Evolutionary conservation across 2,797 vertebrate species (phyloP), one percentile per base, ranked within the genome.

Genomic region (Selene dorsalis): DNA sequence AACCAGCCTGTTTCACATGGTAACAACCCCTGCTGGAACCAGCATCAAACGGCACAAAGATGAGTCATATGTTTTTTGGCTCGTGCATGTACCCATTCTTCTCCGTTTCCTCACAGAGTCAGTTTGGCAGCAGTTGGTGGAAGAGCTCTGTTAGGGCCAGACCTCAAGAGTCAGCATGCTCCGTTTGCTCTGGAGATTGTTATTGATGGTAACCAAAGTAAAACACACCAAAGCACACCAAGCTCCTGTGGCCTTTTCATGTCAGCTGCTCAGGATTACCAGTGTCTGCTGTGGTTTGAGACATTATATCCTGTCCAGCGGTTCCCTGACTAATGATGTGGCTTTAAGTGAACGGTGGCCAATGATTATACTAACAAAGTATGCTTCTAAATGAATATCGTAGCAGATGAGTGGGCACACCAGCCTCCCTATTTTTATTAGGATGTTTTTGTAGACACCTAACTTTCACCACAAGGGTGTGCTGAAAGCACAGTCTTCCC

Each of bases 11-110:
- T 83, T 86, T 60, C 72, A 62, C 80, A 78, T 74, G 80, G 87
- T 86, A 89, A 90, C 84, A 69, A 68, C 66, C 64, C 39, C 69
- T 39, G 66, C 66, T 86, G 84, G 84, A 87, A 88, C 72, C 74
- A 6, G 61, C 67, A 80, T 89, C 80, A 83, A 77, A 82, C 60
- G 0, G 69, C 64, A 74, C 38, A 82, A 63, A 68, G 71, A 85
- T 93, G 92, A 94, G 79, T 94, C 93, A 94, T 91, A 47, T 70
- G 80, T 88, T 87, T 89, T 89, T 86, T 88, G 87, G 83, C 88
- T 73, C 18, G 4, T 20, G 32, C 71, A 32, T 24, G n/a, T 22
- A 67, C 68, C 74, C 86, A 88, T 91, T 93, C 89, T 90, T 87
- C 69, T 78, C 86, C 71, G 67, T 85, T 88, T 88, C 75, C 83